phyloP scores from a whole-genome alignment of 2,888 invertebrate species.

The Julus scandinavius region DNA sequence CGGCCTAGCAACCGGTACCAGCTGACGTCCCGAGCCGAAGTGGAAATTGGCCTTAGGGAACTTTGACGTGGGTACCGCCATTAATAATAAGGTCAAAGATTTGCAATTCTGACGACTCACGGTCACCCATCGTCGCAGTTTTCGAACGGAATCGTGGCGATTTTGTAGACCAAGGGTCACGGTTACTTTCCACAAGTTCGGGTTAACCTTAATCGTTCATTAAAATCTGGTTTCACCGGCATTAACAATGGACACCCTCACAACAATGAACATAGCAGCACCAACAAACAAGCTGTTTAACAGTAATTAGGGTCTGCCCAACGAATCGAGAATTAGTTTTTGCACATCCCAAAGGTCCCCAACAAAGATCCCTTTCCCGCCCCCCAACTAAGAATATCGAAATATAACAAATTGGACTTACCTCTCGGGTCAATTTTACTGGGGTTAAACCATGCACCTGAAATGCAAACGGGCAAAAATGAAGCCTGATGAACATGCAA shows the following conservation, averaged over 20 bases:
- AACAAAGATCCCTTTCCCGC: background rate
- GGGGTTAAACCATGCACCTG: slow-evolving; percentile 95
- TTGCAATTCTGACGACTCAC: background rate
- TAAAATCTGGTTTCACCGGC: background rate
- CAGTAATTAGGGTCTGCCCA: too few relatives aligned
- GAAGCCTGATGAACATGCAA: slow-evolving; percentile 28
- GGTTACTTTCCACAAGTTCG: background rate
- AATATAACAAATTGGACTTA: slow-evolving; percentile 69
- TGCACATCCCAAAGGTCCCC: background rate
- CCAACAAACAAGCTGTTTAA: too few relatives aligned
- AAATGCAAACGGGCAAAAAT: slow-evolving; percentile 66
- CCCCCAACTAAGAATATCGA: background rate
- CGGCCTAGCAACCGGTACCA: background rate
- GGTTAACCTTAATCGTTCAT: background rate
- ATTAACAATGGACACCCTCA: background rate
- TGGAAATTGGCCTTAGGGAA: background rate
- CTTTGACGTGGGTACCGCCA: background rate
- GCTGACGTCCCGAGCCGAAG: background rate
- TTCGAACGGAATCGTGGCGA: background rate
- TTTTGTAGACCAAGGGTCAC: background rate
- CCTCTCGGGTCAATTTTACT: slow-evolving; percentile 91
- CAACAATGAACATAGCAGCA: too few relatives aligned
- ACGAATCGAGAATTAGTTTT: too few relatives aligned
- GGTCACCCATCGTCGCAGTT: too few relatives aligned
- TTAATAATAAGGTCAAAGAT: background rate